Conservation (phyloP, 2,113 vertebrate species). For the Cyrtonyx montezumae region DNA sequence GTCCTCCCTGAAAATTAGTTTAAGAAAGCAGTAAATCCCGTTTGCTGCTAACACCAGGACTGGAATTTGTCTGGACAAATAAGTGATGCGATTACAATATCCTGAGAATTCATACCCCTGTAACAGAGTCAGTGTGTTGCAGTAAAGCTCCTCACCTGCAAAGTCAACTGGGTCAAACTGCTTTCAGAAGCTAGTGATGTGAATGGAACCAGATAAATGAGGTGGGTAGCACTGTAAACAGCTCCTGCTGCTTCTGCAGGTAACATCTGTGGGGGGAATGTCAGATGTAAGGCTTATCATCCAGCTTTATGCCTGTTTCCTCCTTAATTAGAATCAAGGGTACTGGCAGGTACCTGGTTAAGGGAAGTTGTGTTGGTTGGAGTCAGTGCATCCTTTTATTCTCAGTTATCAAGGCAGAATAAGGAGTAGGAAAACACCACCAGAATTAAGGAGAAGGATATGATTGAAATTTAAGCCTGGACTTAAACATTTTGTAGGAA, state of each 20-base stretch:
- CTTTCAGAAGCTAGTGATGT: slow-evolving; percentile 1
- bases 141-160: not conserved
- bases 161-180: slow-evolving; percentile 10
- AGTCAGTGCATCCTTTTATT: not conserved
- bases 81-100: slow-evolving; percentile 33
- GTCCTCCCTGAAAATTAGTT: not conserved
- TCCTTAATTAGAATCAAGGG: not conserved
- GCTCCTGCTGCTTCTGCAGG: not conserved
- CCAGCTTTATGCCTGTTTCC: not conserved
- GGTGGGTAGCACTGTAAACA: not conserved
- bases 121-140: not conserved
- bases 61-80: not conserved
- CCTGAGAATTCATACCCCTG: slow-evolving; percentile 28
- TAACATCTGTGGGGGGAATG: not conserved
- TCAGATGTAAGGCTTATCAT: not conserved
- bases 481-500: not conserved
- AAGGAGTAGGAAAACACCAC: not conserved
- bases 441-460: not conserved
- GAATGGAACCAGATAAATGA: not conserved
- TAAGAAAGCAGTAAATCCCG: not conserved
- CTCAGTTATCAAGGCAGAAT: not conserved
- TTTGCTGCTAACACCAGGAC: not conserved
- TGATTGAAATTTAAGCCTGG: not conserved
- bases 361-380: not conserved
- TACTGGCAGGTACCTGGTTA: not conserved